A percentile compares a stretch with the other conserved stretches of the same genome.
phyloP scores from a whole-genome alignment of 2,113 vertebrate genomes.

The Paradoxurus hermaphroditus region DNA sequence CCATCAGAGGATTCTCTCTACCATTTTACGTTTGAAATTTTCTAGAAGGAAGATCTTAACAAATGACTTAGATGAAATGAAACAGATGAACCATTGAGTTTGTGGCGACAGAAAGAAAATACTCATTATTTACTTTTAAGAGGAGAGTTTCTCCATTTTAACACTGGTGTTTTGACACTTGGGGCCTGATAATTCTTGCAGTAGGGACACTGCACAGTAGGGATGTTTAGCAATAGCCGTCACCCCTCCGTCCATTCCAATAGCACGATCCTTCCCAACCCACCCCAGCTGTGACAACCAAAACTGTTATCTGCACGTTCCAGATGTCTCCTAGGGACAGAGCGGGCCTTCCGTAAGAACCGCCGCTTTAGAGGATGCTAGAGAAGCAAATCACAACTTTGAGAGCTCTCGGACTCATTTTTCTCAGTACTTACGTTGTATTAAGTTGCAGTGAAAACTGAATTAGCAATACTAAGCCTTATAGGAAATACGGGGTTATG shows the following conservation, averaged over 20 bases:
- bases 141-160: not conserved
- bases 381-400: not conserved
- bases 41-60: not conserved
- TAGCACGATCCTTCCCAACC: not conserved
- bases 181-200: not conserved
- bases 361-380: not conserved
- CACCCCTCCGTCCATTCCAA: not conserved
- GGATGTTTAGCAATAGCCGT: not conserved
- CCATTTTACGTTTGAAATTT: not conserved
- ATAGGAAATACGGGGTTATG: not conserved
- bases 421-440: not conserved
- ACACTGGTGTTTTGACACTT: too few species aligned
- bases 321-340: not conserved
- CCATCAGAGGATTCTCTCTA: not conserved
- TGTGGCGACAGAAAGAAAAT: not conserved
- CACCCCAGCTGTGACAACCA: rapidly evolving
- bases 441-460: not conserved
- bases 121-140: not conserved
- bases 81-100: not conserved
- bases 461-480: not conserved
- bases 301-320: not conserved
- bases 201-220: not conserved
- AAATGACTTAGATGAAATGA: not conserved
- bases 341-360: not conserved
- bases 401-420: not conserved